These are phyloP conservation scores for Leptopterna dolabrata DNA, from an alignment of 2,888 invertebrate genomes.

Conservation along the genomic window DNA sequence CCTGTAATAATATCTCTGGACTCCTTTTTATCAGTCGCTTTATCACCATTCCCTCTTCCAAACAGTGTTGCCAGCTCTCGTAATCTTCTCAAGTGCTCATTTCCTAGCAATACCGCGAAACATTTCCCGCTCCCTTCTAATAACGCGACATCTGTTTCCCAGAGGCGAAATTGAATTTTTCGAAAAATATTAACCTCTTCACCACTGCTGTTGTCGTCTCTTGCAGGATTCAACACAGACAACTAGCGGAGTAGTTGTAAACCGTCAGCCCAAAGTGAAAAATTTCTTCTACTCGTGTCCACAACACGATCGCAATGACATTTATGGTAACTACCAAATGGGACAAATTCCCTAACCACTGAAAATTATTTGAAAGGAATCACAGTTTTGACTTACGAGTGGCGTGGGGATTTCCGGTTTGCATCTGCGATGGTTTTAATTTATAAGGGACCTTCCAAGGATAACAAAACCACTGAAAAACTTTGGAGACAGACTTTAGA, in stretches of 20 bases:
- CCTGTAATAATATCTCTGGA: neutral
- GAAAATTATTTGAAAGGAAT: too few relatives aligned
- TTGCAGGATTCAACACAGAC: neutral
- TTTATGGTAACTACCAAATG: too few relatives aligned
- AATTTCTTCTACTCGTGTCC: too few relatives aligned
- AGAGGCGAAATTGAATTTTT: constrained; percentile 25
- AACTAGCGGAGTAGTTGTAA: neutral
- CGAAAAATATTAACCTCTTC: neutral
- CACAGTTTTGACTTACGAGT: too few relatives aligned
- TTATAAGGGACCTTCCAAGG: too few relatives aligned
- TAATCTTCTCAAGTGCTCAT: constrained; percentile 40
- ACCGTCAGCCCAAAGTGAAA: neutral
- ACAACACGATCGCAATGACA: too few relatives aligned
- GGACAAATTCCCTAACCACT: too few relatives aligned
- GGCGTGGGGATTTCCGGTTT: too few relatives aligned
- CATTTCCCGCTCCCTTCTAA: neutral
- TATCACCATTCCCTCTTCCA: neutral
- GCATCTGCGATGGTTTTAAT: too few relatives aligned
- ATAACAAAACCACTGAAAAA: too few relatives aligned
- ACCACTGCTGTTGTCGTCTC: neutral
- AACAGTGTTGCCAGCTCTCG: neutral
- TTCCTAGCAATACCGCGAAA: constrained; percentile 17
- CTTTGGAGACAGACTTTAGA: too few relatives aligned
- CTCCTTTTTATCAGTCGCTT: neutral
- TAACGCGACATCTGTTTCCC: constrained; percentile 15